Evolutionary conservation across 2,888 invertebrate genomes (phyloP).

Genomic region (Diadegma fenestrale): DNA sequence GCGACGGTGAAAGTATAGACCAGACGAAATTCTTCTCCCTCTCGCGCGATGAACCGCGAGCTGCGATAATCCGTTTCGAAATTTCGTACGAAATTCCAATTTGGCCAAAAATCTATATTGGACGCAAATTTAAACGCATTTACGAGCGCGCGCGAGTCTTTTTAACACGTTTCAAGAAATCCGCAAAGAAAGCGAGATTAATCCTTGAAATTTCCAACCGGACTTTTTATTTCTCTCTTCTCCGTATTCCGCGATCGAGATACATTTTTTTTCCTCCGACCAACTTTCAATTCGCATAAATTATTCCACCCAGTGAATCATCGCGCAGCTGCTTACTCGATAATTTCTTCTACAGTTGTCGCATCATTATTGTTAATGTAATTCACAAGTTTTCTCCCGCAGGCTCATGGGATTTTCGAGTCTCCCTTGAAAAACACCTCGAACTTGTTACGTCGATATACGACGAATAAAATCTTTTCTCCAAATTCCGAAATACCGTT

Average conservation of each 20-base stretch:
- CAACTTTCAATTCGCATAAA: constrained; percentile 35
- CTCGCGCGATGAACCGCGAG: constrained; percentile 6
- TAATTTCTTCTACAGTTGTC: not conserved
- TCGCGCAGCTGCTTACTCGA: not conserved
- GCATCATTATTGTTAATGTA: constrained; percentile 2
- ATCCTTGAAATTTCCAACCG: constrained; percentile 24
- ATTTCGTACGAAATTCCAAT: constrained; percentile 54
- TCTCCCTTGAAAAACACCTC: not conserved
- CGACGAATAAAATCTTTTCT: not conserved
- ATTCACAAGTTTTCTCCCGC: not conserved
- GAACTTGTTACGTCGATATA: not conserved
- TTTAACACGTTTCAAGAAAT: not conserved
- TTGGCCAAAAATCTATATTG: not conserved
- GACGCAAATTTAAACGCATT: not conserved
- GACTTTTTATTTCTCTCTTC: constrained; percentile 39
- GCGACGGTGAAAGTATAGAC: constrained; percentile 68
- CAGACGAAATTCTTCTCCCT: constrained; percentile 23
- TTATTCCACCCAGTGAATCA: constrained; percentile 26
- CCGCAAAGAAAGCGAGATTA: constrained; percentile 34
- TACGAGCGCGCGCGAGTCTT: not conserved
- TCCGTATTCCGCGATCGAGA: constrained; percentile 17
- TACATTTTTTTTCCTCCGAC: constrained; percentile 21
- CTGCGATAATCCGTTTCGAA: constrained; percentile 55
- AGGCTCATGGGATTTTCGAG: not conserved
- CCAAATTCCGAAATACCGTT: not conserved